phyloP scores from a whole-genome alignment of 2,797 vertebrate genomes.

The Malurus leucopterus region DNA sequence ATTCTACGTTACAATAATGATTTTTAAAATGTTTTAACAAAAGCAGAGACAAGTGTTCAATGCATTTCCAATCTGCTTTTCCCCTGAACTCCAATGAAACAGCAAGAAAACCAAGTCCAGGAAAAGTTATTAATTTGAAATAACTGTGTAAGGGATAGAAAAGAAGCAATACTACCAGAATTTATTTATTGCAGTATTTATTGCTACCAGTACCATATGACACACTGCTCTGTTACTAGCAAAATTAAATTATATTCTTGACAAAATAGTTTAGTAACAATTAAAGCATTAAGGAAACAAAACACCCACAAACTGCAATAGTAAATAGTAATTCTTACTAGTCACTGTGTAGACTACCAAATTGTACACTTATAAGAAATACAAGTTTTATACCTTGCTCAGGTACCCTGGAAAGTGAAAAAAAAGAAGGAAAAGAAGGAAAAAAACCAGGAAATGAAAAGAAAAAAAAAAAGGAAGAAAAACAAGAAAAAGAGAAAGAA shows the following conservation, averaged over 20 bases:
- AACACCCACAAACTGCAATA: background rate
- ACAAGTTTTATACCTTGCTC: background rate
- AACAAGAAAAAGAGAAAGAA: background rate
- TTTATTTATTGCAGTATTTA: background rate
- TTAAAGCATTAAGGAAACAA: background rate
- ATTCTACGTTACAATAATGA: background rate
- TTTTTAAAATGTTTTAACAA: background rate
- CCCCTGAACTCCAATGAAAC: background rate
- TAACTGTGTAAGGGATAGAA: background rate
- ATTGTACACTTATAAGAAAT: background rate
- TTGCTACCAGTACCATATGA: background rate
- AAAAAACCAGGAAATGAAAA: background rate
- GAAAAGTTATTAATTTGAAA: background rate
- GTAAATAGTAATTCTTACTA: background rate
- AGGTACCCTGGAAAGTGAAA: background rate
- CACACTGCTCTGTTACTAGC: background rate
- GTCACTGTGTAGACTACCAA: background rate
- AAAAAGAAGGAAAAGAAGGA: no score
- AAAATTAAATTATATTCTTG: background rate
- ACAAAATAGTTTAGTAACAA: background rate
- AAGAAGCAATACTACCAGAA: background rate
- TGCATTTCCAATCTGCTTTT: background rate
- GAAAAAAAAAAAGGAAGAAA: accelerated
- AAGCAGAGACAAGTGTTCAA: background rate
- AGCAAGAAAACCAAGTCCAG: background rate